phyloP scores from a whole-genome alignment of 2,888 invertebrate species.

The Timandra comae region DNA sequence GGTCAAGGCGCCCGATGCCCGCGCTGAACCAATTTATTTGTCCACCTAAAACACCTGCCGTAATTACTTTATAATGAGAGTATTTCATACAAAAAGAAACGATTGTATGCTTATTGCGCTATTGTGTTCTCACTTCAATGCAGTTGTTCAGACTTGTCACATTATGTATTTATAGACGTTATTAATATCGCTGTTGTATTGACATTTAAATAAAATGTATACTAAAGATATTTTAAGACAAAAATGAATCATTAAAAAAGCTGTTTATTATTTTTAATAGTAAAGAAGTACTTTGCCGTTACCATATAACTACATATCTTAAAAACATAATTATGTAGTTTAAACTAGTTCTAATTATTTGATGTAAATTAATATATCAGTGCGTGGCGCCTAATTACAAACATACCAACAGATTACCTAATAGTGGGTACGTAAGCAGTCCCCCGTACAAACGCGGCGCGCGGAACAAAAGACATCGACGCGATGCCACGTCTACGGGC shows the following conservation, averaged over 20 bases:
- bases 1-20: constrained; percentile 50
- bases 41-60: constrained; percentile 23
- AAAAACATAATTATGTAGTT: too few species aligned
- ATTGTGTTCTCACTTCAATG: constrained; percentile 6
- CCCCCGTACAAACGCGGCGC: neutral
- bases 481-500: constrained; percentile 1
- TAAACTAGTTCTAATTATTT: too few species aligned
- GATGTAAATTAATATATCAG: too few species aligned
- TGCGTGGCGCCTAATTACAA: too few species aligned
- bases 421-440: neutral
- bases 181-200: too few species aligned
- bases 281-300: too few species aligned
- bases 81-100: constrained; percentile 16
- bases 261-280: too few species aligned
- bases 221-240: too few species aligned
- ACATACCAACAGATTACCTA: too few species aligned
- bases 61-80: constrained; percentile 25
- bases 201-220: too few species aligned
- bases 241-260: too few species aligned
- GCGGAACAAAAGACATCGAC: constrained; percentile 1
- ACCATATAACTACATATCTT: too few species aligned
- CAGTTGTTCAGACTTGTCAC: neutral
- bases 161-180: constrained; percentile 12
- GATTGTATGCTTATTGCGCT: constrained; percentile 9
- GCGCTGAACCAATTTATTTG: constrained; percentile 39